Evolutionary conservation across 2,888 invertebrate genomes (phyloP), one percentile per base, ranked within the genome.

Genomic region (Schizaphis graminum): DNA sequence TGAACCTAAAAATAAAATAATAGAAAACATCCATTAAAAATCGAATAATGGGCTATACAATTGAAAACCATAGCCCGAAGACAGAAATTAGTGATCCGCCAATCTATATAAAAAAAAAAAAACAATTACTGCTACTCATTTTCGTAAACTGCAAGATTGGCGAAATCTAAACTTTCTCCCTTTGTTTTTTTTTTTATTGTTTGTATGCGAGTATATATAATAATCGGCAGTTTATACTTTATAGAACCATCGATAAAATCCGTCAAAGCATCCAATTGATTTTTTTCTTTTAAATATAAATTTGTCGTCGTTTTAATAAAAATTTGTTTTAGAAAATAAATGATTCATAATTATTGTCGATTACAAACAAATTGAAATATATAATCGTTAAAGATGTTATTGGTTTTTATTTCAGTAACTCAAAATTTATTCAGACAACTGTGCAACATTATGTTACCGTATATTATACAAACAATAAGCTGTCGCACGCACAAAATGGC

Each of bases 91-190:
- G 85, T 44, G 85, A 86, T 57, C 56, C 47, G 13, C 11, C 85
- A 47, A 91, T 47, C 24, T 57, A 47, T 47, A 57, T 61, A 84
- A 28, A 35, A 53, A 91, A 91, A 85, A 84, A 53, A 85, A 53
- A 85, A 57, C 26, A 90, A 91, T 91, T 91, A 86, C 56, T 26
- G 24, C 35, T 28, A 61, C 10, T 91, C n/a, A 57, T 61, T 92
- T 84, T 84, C 16, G 91, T 61, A 61, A 61, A 61, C n/a, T n/a
- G n/a, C 56, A 26, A 28, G 49, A 47, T 87, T 87, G 61, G 56
- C 91, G 85, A 91, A 91, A 91, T 84, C 5, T 85, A 85, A 47
- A 92, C 92, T 92, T 92, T 92, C 92, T 92, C 92, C 44, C 26
- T 49, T 61, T 35, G 61, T 24, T 53, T 88, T 88, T 56, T 89